Percentiles rank a stretch among this genome's conserved stretches.
phyloP scores from a whole-genome alignment of 2,888 invertebrate genomes.

The Gymnocheta viridis region DNA sequence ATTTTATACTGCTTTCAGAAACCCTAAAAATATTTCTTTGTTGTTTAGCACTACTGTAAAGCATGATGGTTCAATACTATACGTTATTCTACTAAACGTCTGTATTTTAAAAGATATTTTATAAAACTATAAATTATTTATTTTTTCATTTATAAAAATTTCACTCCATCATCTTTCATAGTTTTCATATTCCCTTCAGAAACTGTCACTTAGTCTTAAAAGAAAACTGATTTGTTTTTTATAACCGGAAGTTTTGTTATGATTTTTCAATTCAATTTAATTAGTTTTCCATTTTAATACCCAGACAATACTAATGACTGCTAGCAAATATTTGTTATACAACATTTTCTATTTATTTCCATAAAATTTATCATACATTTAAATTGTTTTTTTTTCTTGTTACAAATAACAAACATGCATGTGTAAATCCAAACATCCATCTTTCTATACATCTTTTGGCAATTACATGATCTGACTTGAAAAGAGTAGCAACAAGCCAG shows the following conservation, averaged over 20 bases:
- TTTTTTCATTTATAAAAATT: neutral
- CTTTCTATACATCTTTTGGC: conserved; percentile 32
- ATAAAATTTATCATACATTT: conserved; percentile 32
- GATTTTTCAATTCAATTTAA: conserved; percentile 38
- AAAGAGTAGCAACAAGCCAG: conserved; percentile 27
- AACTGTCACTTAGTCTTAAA: neutral
- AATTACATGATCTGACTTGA: conserved; percentile 48
- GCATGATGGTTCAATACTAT: too few relatives aligned
- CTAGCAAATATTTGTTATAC: neutral
- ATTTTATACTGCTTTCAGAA: too few relatives aligned
- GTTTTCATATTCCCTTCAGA: neutral
- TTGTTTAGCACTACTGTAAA: too few relatives aligned
- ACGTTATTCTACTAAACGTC: too few relatives aligned
- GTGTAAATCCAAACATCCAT: neutral
- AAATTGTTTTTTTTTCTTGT: neutral
- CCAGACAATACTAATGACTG: neutral
- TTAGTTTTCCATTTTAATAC: conserved; percentile 37
- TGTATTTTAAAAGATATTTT: too few relatives aligned
- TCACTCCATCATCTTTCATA: neutral
- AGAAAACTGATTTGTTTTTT: neutral
- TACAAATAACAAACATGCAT: neutral
- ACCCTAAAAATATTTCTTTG: too few relatives aligned
- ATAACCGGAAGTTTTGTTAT: neutral
- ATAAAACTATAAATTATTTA: too few relatives aligned
- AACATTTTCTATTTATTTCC: neutral